Base-by-base conservation (phyloP, 2,888 invertebrate genomes). In the Amphiduros pacificus region DNA sequence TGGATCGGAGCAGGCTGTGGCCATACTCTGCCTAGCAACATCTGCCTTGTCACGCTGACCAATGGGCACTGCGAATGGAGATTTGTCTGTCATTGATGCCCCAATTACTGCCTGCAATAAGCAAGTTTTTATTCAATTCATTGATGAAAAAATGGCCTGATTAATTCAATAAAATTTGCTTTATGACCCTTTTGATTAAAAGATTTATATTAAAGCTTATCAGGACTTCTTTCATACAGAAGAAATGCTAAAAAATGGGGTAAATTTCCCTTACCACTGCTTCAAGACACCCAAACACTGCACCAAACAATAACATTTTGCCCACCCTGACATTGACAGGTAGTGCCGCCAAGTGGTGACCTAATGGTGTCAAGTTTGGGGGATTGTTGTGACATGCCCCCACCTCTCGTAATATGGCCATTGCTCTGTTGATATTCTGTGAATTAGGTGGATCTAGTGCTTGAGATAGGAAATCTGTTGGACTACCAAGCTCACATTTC, bases 281-380 rank as follows among this genome's bases (percentile, higher is more conserved):
- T 55, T 78, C 75, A 22, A 80, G 63, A 63, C 79, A 79, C 9
- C 78, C 80, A 64, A 81, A 72, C 20, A 81, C 72, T 22, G 78
- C 75, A 20, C 73, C 77, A 66, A 73, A 77, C 20, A 81, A 50
- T 51, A 81, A 64, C 78, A 81, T 80, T 64, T 80, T 80, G 22
- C 80, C 81, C 24, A 80, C 73, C n/a, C 76, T 67, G 0, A 79
- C 79, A 65, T 80, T 71, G 9, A 81, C 77, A 14, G 80, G 81
- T 22, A 81, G 70, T 4, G 74, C 68, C 2, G 79, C 77, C 40
- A 81, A 65, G 62, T 79, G 79, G 56, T 78, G 77, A 28, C 81
- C 81, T n/a, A 81, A 70, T 1, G 81, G 75, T 1, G 80, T 79
- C 50, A 81, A 72, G 14, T 31, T 50, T 4, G 32, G 61, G 65